Conservation (phyloP, 2,113 vertebrate genomes). For the Engystomops pustulosus region DNA sequence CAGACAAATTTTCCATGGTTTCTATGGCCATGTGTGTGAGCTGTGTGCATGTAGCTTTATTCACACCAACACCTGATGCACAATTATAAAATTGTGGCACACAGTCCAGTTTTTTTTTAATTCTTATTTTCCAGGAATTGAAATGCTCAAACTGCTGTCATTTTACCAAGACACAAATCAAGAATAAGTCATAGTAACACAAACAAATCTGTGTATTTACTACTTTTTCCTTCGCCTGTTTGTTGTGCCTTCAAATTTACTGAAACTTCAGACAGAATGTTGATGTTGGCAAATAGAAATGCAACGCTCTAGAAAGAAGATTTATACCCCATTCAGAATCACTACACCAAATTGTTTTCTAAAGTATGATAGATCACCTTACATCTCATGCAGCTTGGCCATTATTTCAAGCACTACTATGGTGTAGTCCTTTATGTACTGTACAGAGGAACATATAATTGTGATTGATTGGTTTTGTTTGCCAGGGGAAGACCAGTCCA, state of each 20-base stretch:
- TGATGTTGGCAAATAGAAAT: not conserved
- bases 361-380: conserved; percentile 38
- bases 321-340: conserved; percentile 40
- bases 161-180: conserved; percentile 28
- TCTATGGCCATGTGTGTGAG: too few species aligned
- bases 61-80: too few species aligned
- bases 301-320: conserved; percentile 2
- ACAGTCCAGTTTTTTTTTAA: not conserved
- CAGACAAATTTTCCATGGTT: too few species aligned
- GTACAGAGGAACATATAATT: conserved; percentile 41
- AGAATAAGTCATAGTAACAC: not conserved
- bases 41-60: too few species aligned
- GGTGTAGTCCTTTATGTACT: conserved; percentile 22
- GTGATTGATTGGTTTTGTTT: conserved; percentile 47
- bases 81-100: not conserved
- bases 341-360: conserved; percentile 23
- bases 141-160: not conserved
- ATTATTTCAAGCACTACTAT: conserved; percentile 22
- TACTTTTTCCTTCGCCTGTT: not conserved
- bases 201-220: not conserved
- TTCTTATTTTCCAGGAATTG: too few species aligned
- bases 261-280: not conserved
- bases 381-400: conserved; percentile 5
- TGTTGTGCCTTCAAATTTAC: conserved; percentile 13
- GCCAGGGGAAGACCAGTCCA: conserved; percentile 5